A percentile compares a stretch with the other conserved stretches of the same genome.
phyloP scores from a whole-genome alignment of 2,797 vertebrate species.

The Leptoclinus maculatus region DNA sequence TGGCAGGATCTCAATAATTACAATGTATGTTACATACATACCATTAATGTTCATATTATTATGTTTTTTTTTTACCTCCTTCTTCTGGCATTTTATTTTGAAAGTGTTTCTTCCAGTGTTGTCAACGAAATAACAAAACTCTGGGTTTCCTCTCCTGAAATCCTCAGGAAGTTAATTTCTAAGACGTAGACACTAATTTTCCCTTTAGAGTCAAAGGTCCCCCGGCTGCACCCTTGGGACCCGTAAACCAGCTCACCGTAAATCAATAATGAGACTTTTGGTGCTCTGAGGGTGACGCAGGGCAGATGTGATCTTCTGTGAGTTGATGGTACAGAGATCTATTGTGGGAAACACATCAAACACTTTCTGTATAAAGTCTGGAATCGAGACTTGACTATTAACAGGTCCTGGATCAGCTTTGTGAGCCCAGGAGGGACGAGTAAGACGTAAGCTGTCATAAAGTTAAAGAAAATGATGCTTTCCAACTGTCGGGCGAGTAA shows the following conservation, averaged over 20 bases:
- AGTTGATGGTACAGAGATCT: slow-evolving; percentile 24
- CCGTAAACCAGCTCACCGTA: slow-evolving; percentile 51
- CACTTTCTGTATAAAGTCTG: slow-evolving; percentile 25
- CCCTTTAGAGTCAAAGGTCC: slow-evolving; percentile 50
- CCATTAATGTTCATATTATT: background rate
- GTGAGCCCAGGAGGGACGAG: slow-evolving; percentile 36
- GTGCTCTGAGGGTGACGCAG: slow-evolving; percentile 34
- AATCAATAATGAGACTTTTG: slow-evolving; percentile 64
- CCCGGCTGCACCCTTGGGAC: slow-evolving; percentile 47
- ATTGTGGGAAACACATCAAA: slow-evolving; percentile 10
- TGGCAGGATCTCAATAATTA: background rate
- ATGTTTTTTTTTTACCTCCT: no score
- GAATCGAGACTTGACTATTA: slow-evolving; percentile 40
- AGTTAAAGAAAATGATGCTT: slow-evolving; percentile 50
- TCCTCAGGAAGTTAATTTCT: slow-evolving; percentile 26
- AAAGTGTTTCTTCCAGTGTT: background rate
- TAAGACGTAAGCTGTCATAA: slow-evolving; percentile 45
- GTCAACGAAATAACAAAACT: slow-evolving; percentile 9
- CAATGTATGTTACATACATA: background rate
- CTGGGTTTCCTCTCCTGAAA: slow-evolving; percentile 8
- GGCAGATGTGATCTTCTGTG: slow-evolving; percentile 39
- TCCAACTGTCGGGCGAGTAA: slow-evolving; percentile 29
- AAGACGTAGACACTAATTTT: slow-evolving; percentile 24
- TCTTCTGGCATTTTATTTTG: background rate
- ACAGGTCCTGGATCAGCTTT: slow-evolving; percentile 36